phyloP scores from a whole-genome alignment of 2,113 vertebrate species.

The Macquaria australasica region DNA sequence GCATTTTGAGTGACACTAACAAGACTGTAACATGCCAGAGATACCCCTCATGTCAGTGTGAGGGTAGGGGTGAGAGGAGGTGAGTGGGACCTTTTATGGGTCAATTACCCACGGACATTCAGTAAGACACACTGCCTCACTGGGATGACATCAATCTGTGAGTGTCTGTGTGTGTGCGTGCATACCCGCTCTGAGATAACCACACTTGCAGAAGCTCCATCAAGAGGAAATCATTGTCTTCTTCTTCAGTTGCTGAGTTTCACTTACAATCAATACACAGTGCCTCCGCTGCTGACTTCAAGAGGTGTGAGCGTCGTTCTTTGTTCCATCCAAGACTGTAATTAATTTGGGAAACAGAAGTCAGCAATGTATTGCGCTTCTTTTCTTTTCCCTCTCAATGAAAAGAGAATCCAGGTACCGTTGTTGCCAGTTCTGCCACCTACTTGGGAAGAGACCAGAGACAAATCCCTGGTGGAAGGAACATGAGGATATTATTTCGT shows the following conservation, averaged over 20 bases:
- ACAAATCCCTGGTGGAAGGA: conserved; percentile 52
- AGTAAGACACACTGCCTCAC: conserved; percentile 42
- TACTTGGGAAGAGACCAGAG: conserved; percentile 41
- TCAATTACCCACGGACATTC: conserved; percentile 67
- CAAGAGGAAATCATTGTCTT: conserved; percentile 27
- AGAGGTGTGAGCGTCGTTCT: conserved; percentile 42
- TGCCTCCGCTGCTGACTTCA: conserved; percentile 23
- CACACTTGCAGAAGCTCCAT: conserved; percentile 1
- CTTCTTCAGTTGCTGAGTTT: conserved; percentile 14
- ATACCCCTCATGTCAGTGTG: conserved; percentile 43
- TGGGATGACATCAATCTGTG: conserved; percentile 35
- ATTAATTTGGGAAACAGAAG: conserved; percentile 63
- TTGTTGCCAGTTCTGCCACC: conserved; percentile 54
- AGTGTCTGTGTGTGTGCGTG: conserved; percentile 10
- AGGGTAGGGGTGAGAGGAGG: conserved; percentile 58
- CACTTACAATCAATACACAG: conserved; percentile 14
- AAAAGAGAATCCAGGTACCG: conserved; percentile 33
- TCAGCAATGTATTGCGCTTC: conserved; percentile 29
- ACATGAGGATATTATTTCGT: conserved; percentile 49
- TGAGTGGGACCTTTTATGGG: conserved; percentile 62
- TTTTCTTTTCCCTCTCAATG: conserved; percentile 40
- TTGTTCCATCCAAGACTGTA: conserved; percentile 45
- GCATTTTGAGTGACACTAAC: conserved; percentile 72
- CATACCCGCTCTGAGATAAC: background rate
- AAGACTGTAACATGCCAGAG: conserved; percentile 54